Evolutionary conservation across 2,113 vertebrate genomes (phyloP).

Genomic region (Peromyscus maniculatus): DNA sequence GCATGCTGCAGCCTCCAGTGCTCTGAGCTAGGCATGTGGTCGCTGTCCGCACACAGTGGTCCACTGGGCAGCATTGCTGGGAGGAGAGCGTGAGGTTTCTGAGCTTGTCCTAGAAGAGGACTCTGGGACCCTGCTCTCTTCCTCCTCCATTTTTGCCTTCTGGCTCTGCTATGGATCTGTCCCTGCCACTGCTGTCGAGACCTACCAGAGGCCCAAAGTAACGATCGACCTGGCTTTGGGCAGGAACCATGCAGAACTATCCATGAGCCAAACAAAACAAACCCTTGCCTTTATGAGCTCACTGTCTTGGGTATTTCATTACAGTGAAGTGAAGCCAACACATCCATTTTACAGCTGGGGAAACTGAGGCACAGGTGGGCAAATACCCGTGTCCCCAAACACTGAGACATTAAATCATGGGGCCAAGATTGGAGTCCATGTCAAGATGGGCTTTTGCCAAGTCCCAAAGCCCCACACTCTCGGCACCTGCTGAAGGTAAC

Average conservation of each 20-base stretch:
- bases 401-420: background rate
- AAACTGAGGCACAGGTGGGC: background rate
- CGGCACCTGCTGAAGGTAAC: background rate
- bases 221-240: background rate
- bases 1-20: background rate
- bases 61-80: background rate
- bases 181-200: background rate
- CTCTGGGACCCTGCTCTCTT: background rate
- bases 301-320: background rate
- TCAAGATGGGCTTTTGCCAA: background rate
- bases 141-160: background rate
- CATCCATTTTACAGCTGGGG: background rate
- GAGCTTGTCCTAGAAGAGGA: background rate
- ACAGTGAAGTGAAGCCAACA: background rate
- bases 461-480: background rate
- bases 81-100: background rate
- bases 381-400: too few species aligned
- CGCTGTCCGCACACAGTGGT: background rate
- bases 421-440: background rate
- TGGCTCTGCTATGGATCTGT: too few species aligned
- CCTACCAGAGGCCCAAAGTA: background rate
- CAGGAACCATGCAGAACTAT: too few species aligned
- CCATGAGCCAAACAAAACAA: too few species aligned
- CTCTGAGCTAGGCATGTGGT: background rate
- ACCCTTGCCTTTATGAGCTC: background rate